These are phyloP conservation scores for Spicauda simplicius DNA, from an alignment of 2,888 invertebrate genomes.

Conservation along the genomic window DNA sequence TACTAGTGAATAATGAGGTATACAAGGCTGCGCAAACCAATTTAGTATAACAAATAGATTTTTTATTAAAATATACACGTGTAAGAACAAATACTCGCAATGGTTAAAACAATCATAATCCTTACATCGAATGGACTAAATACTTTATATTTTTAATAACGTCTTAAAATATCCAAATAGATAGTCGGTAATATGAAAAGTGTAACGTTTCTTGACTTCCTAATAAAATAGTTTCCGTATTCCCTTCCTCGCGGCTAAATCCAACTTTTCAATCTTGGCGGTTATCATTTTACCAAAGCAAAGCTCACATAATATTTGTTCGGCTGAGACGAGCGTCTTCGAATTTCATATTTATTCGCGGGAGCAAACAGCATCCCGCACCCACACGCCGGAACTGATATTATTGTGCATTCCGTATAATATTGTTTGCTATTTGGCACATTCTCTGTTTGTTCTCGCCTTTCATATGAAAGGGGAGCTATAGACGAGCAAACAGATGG, in stretches of 20 bases:
- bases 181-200: background rate
- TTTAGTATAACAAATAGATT: too few relatives aligned
- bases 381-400: slow-evolving; percentile 80
- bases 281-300: slow-evolving; percentile 85
- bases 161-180: too few relatives aligned
- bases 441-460: slow-evolving; percentile 84
- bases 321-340: slow-evolving; percentile 76
- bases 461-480: slow-evolving; percentile 84
- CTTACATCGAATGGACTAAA: too few relatives aligned
- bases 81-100: too few relatives aligned
- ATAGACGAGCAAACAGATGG: slow-evolving; percentile 78
- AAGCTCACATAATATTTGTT: slow-evolving; percentile 81
- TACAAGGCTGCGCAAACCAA: too few relatives aligned
- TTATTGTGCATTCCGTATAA: slow-evolving; percentile 86
- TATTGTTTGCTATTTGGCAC: slow-evolving; percentile 85
- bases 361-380: slow-evolving; percentile 73
- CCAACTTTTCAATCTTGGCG: slow-evolving; percentile 80
- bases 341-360: slow-evolving; percentile 85
- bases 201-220: background rate
- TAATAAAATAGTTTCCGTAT: slow-evolving; percentile 52
- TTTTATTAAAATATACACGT: too few relatives aligned
- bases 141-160: too few relatives aligned
- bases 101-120: too few relatives aligned
- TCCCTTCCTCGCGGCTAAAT: slow-evolving; percentile 67
- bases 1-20: too few relatives aligned